Evolutionary conservation across 2,797 vertebrate species (phyloP).

Genomic region (Sardinella longiceps): DNA sequence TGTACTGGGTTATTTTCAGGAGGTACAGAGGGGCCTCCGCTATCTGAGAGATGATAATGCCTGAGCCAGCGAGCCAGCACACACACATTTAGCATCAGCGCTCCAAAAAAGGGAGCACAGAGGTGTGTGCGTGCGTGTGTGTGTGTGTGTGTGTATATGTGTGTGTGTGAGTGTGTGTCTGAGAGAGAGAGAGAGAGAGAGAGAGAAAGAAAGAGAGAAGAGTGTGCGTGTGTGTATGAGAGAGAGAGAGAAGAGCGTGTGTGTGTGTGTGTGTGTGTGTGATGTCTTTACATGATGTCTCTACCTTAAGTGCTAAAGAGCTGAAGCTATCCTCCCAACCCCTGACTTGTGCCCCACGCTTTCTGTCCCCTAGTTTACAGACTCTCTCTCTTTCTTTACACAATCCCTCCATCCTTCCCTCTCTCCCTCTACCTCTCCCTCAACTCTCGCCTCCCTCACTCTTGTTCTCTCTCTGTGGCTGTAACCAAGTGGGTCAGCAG

Average conservation of each 20-base stretch:
- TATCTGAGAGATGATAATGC: slow-evolving; percentile 22
- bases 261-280: neutral
- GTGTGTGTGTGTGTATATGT: slow-evolving; percentile 2
- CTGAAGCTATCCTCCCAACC: neutral
- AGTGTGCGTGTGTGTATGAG: neutral
- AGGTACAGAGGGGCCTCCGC: neutral
- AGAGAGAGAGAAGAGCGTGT: neutral
- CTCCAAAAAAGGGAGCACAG: slow-evolving; percentile 11
- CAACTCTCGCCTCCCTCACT: slow-evolving; percentile 56
- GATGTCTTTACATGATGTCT: neutral
- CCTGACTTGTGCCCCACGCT: slow-evolving; percentile 58
- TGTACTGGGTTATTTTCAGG: slow-evolving; percentile 18
- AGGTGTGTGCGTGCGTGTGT: neutral
- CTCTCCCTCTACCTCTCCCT: slow-evolving; percentile 55
- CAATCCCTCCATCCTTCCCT: neutral
- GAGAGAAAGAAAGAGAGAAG: too few species aligned
- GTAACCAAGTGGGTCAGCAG: slow-evolving; percentile 57
- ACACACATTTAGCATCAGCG: slow-evolving; percentile 29
- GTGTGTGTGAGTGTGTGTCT: neutral
- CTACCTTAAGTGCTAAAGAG: neutral
- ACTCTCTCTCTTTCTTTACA: slow-evolving; percentile 60
- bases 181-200: too few species aligned
- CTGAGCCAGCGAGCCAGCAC: slow-evolving; percentile 1
- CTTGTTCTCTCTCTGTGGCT: neutral
- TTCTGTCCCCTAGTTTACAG: slow-evolving; percentile 43